These are phyloP conservation scores for Pyrochroa serraticornis DNA, from an alignment of 2,888 invertebrate species.

Conservation along the genomic window DNA sequence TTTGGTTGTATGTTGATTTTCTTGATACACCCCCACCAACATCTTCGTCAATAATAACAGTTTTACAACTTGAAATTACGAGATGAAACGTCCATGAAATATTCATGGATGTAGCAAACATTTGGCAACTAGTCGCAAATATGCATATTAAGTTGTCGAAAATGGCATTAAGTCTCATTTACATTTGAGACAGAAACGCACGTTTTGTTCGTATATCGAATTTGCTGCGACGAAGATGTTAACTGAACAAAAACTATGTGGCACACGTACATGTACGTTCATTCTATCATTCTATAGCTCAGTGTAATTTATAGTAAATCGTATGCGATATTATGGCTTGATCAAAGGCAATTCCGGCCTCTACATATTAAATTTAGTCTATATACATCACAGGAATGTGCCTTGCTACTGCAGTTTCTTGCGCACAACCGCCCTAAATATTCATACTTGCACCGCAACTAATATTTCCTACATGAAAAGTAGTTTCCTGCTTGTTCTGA, in stretches of 20 bases:
- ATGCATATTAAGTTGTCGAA: too few relatives aligned
- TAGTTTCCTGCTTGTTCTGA: too few relatives aligned
- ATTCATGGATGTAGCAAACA: too few relatives aligned
- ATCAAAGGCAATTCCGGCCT: constrained; percentile 15
- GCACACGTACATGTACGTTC: constrained; percentile 2
- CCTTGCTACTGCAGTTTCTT: constrained; percentile 13
- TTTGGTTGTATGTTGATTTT: too few relatives aligned
- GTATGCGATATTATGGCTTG: constrained; percentile 3
- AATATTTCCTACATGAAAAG: constrained; percentile 13
- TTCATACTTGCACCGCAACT: constrained; percentile 20
- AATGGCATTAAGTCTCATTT: too few relatives aligned
- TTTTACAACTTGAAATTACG: too few relatives aligned
- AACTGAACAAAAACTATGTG: background rate
- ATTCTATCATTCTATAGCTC: constrained; percentile 11
- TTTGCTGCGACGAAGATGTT: background rate
- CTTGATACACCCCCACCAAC: too few relatives aligned
- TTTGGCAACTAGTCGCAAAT: too few relatives aligned
- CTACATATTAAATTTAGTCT: constrained; percentile 9
- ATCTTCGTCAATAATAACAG: too few relatives aligned
- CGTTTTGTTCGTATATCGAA: background rate
- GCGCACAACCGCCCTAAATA: constrained; percentile 7
- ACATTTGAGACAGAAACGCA: too few relatives aligned
- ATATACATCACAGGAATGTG: constrained; percentile 1
- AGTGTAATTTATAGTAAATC: constrained; percentile 8
- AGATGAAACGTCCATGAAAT: too few relatives aligned